These are phyloP conservation scores for Tenthredo notha DNA, from an alignment of 2,888 invertebrate species.

Conservation along the genomic window DNA sequence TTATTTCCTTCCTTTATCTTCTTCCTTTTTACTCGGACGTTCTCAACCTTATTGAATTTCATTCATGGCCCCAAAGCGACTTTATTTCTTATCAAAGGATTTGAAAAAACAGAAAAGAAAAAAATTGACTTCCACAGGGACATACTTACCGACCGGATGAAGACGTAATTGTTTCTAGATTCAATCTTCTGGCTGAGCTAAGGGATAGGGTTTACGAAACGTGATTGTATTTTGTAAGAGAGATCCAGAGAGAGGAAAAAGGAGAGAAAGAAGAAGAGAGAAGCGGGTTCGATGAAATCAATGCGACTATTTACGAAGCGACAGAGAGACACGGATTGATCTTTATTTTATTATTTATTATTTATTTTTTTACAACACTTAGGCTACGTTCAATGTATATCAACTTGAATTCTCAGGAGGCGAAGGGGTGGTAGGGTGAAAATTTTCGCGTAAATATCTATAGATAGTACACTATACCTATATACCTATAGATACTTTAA, in stretches of 20 bases:
- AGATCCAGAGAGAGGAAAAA: conserved; percentile 13
- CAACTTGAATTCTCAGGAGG: background rate
- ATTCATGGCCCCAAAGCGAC: conserved; percentile 36
- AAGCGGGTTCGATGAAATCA: conserved; percentile 8
- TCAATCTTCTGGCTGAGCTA: conserved; percentile 53
- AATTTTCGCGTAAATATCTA: conserved; percentile 6
- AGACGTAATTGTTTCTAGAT: conserved; percentile 55
- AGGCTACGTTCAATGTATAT: conserved; percentile 12
- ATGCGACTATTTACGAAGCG: conserved; percentile 35
- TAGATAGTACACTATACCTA: background rate
- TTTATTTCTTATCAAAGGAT: conserved; percentile 59
- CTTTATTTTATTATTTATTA: background rate
- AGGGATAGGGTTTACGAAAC: conserved; percentile 49
- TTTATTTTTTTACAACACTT: conserved; percentile 21
- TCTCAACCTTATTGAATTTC: conserved; percentile 49
- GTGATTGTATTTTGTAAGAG: conserved; percentile 44
- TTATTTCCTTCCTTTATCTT: conserved; percentile 43
- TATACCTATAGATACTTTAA: background rate
- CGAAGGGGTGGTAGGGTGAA: background rate
- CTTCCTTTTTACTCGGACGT: conserved; percentile 17
- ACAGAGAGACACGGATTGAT: conserved; percentile 28
- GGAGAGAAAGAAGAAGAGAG: conserved; percentile 52
- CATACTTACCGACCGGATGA: conserved; percentile 53
- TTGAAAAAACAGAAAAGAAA: conserved; percentile 36
- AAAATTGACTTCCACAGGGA: conserved; percentile 56